These are phyloP conservation scores for Margaritifera margaritifera DNA, from an alignment of 2,888 invertebrate genomes.

Conservation along the genomic window DNA sequence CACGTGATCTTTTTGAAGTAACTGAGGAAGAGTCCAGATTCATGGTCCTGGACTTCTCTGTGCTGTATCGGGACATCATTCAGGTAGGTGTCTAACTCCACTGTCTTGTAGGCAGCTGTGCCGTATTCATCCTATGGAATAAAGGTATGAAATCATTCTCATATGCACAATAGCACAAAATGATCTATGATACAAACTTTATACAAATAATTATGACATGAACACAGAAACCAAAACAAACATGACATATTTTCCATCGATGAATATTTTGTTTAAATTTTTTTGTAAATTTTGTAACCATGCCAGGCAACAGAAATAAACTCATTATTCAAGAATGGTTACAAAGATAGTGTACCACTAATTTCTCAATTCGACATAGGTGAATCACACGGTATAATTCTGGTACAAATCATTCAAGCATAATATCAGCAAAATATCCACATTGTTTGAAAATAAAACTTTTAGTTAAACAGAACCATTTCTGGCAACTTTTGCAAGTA, in stretches of 20 bases:
- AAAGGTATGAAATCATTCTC: neutral
- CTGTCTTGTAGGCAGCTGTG: conserved; percentile 72
- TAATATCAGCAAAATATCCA: too few species aligned
- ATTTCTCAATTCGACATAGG: too few species aligned
- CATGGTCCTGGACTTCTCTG: conserved; percentile 67
- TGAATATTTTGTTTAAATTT: neutral
- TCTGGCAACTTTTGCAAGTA: too few species aligned
- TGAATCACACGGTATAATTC: too few species aligned
- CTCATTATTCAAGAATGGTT: too few species aligned
- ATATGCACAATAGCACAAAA: neutral
- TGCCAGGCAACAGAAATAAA: too few species aligned
- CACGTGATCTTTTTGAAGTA: conserved; percentile 62
- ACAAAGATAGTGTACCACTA: too few species aligned
- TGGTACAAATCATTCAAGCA: too few species aligned
- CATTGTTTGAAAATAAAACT: too few species aligned
- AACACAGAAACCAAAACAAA: neutral
- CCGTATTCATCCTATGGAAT: conserved; percentile 69
- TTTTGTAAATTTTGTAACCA: too few species aligned
- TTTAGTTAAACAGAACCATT: too few species aligned
- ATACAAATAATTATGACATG: neutral
- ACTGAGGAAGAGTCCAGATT: conserved; percentile 63
- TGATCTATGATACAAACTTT: neutral
- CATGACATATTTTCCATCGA: neutral
- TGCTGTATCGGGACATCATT: conserved; percentile 70
- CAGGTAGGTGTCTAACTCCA: conserved; percentile 70